Base-by-base conservation (phyloP, 1,140 invertebrate species). In the Macrotrachela quadricornifera region DNA sequence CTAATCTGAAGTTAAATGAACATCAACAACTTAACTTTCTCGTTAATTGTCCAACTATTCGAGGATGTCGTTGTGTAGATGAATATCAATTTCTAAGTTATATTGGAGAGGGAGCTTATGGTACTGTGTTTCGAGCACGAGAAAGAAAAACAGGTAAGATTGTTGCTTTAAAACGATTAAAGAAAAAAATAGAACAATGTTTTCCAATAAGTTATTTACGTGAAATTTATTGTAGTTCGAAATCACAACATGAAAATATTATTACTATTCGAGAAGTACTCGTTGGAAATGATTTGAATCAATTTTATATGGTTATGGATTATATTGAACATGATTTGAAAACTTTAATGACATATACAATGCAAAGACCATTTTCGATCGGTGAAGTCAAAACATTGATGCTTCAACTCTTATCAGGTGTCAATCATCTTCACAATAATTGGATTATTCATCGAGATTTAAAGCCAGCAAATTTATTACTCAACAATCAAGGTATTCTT, bases 261-360 rank as follows among this genome's bases (percentile, higher is more conserved):
- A 91, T 99, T 0, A 94, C 88, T 0, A 87, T 96, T 0, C 74
- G 85, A 12, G 94, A 99, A 73, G 95, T 99, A 58, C 94, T 99
- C 0, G 88, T 97, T 6, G 92, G 94, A 9, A 91, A 84, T 59
- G 97, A 96, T 62, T 96, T 97, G 85, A 91, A 97, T 67, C 96
- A 96, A 67, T 97, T 99, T 61, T 99, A 92, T 65, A 87, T 99
- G 58, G 92, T 96, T 0, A 99, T 99, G 94, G 94, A 99, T 65
- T 99, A 94, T 68, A 90, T 99, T 0, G 92, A 97, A 62, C 92
- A 97, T 63, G 92, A 99, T 67, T 72, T 99, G 8, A 99, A 97
- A 68, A 83, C 82, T 37, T 71, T 99, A 1, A 96, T 99, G 84
- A 88, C 96, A 70, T 55, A 55, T 36, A 90, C 85, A 0, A 92